A percentile compares a stretch with the other conserved stretches of the same genome.
Conservation (phyloP, 53 echinoderm and acorn worm species). For the Luidia sarsii region DNA sequence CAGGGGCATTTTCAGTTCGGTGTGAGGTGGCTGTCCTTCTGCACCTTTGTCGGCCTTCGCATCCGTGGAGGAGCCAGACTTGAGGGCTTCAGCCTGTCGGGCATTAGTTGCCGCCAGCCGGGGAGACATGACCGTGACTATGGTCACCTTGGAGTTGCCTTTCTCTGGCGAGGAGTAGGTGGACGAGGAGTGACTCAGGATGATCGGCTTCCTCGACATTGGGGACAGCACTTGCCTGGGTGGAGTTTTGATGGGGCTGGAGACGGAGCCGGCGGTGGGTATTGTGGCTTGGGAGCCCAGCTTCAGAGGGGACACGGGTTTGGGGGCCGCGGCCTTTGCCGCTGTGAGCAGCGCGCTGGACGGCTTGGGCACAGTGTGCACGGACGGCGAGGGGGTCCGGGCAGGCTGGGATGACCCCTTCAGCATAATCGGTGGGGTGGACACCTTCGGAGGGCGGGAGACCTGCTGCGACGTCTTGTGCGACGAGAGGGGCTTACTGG, state of each 20-base stretch:
- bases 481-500: constrained; percentile 8
- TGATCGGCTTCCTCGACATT: constrained; percentile 74
- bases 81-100: constrained; percentile 39
- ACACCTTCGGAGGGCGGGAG: constrained; percentile 45
- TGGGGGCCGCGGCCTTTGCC: constrained; percentile 41
- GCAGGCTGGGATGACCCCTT: constrained; percentile 31
- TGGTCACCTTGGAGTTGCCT: constrained; percentile 80
- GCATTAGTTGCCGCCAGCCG: constrained; percentile 36
- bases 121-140: constrained; percentile 53
- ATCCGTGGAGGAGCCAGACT: constrained; percentile 14
- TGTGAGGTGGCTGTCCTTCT: constrained; percentile 1
- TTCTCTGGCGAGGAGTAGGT: constrained; percentile 87
- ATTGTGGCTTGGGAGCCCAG: not conserved
- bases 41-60: constrained; percentile 19
- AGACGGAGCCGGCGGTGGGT: constrained; percentile 5
- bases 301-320: constrained; percentile 40
- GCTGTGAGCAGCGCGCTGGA: constrained; percentile 3
- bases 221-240: constrained; percentile 60
- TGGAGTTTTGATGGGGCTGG: constrained; percentile 72
- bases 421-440: constrained; percentile 41
- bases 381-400: constrained; percentile 29
- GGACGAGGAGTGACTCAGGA: constrained; percentile 80
- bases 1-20: constrained; percentile 13
- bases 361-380: constrained; percentile 11
- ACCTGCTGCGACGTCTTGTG: constrained; percentile 45